These are phyloP conservation scores for Perognathus longimembris DNA, from an alignment of 2,113 vertebrate genomes.

Conservation along the genomic window DNA sequence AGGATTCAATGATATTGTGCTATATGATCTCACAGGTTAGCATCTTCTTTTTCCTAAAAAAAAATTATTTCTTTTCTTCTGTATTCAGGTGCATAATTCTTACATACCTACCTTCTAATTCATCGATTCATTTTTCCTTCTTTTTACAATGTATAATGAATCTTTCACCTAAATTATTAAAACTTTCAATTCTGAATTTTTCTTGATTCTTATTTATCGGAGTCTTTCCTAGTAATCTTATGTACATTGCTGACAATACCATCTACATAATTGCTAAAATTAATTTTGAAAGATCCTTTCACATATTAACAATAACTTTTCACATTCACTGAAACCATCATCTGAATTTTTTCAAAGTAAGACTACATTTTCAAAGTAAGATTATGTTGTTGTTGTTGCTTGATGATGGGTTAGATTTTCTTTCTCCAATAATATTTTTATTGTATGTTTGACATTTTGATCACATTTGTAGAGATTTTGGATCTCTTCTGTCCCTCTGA, in stretches of 20 bases:
- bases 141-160: not conserved
- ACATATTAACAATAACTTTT: not conserved
- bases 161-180: not conserved
- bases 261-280: not conserved
- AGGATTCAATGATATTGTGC: too few relatives aligned
- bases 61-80: not conserved
- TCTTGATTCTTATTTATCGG: not conserved
- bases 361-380: too few relatives aligned
- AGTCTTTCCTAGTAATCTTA: not conserved
- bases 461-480: not conserved
- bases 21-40: not conserved
- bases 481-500: not conserved
- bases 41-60: not conserved
- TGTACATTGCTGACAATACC: not conserved
- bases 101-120: not conserved
- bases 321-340: not conserved
- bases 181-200: conserved; percentile 13
- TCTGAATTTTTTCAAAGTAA: not conserved
- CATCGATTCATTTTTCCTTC: not conserved
- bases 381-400: not conserved
- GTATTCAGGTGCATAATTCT: not conserved
- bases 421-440: not conserved
- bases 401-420: not conserved
- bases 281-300: not conserved
- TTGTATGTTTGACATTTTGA: too few relatives aligned